phyloP scores from a whole-genome alignment of 2,113 vertebrate genomes.

The Pyxicephalus adspersus region DNA sequence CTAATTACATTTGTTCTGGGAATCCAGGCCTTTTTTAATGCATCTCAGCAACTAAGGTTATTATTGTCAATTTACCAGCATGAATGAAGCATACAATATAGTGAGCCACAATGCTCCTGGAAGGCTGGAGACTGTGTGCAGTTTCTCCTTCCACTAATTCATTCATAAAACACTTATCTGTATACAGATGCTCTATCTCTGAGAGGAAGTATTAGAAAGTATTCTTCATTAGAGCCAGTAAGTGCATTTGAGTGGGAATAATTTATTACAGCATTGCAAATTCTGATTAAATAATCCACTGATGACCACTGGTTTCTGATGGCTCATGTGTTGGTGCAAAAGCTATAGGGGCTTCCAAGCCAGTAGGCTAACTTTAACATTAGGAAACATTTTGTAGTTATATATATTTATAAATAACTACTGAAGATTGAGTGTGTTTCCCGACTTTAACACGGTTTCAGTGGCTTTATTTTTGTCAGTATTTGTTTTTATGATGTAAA shows the following conservation, averaged over 20 bases:
- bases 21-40: conserved; percentile 57
- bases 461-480: too few relatives aligned
- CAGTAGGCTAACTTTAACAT: too few relatives aligned
- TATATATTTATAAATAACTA: too few relatives aligned
- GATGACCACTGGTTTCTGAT: too few relatives aligned
- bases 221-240: conserved; percentile 1
- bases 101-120: conserved; percentile 58
- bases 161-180: conserved; percentile 51
- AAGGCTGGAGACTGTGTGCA: conserved; percentile 55
- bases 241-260: not conserved
- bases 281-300: too few relatives aligned
- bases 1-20: conserved; percentile 63
- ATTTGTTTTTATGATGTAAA: too few relatives aligned
- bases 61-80: conserved; percentile 62
- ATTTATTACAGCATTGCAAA: not conserved
- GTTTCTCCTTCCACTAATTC: conserved; percentile 50
- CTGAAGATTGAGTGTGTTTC: too few relatives aligned
- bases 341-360: too few relatives aligned
- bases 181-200: conserved; percentile 19
- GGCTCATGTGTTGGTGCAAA: too few relatives aligned
- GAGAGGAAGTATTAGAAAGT: not conserved
- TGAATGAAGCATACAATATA: conserved; percentile 57
- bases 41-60: conserved; percentile 59
- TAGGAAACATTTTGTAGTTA: too few relatives aligned
- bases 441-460: too few relatives aligned